Conservation (phyloP, 1,140 invertebrate genomes). For the Zaprionus taronus region DNA sequence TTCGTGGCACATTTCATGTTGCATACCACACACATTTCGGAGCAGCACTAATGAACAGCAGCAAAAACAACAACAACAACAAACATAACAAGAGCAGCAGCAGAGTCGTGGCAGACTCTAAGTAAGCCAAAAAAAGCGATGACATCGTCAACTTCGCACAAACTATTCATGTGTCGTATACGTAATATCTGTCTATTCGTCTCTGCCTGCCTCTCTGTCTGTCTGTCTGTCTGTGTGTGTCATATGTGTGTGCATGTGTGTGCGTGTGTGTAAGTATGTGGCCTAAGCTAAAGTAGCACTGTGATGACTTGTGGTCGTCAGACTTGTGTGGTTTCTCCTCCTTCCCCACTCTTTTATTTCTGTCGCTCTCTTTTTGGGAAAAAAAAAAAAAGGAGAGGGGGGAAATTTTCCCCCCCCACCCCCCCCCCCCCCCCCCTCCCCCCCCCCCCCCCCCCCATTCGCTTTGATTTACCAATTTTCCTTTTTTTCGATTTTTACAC, state of each 20-base stretch:
- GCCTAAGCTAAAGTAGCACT: constrained; percentile 33
- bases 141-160: constrained; percentile 70
- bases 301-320: constrained; percentile 11
- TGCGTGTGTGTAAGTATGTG: constrained; percentile 27
- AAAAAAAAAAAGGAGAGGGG: too few relatives aligned
- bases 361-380: neutral
- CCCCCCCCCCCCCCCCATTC: too few relatives aligned
- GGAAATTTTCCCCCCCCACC: too few relatives aligned
- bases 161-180: constrained; percentile 76
- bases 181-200: constrained; percentile 54
- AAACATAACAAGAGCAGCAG: constrained; percentile 16
- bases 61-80: constrained; percentile 6
- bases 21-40: constrained; percentile 75
- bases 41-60: constrained; percentile 70
- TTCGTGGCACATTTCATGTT: constrained; percentile 69
- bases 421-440: too few relatives aligned
- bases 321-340: constrained; percentile 9
- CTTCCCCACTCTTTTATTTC: neutral
- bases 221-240: neutral
- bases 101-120: neutral
- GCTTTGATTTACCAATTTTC: constrained; percentile 27
- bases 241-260: constrained; percentile 8
- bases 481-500: constrained; percentile 8
- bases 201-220: neutral
- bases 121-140: constrained; percentile 37